Percentiles rank a stretch among this genome's conserved stretches.
Evolutionary conservation across 1,140 invertebrate genomes (phyloP).

Genomic region (Cotesia glomerata): DNA sequence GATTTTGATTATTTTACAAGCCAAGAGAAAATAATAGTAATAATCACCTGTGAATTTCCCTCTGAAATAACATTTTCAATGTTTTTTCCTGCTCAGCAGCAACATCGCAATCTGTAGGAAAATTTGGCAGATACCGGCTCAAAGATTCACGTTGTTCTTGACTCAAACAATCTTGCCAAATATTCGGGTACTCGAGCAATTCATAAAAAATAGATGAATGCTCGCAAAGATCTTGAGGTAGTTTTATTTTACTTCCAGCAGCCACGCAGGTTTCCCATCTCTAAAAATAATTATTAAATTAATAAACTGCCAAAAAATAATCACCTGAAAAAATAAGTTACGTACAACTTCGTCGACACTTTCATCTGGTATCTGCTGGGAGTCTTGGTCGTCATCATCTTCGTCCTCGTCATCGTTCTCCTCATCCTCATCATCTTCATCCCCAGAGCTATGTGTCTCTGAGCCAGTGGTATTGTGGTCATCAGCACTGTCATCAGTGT

Average conservation of each 20-base stretch:
- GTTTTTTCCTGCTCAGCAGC: conserved; percentile 67
- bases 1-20: neutral
- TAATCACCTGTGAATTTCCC: conserved; percentile 68
- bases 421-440: conserved; percentile 50
- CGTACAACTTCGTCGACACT: conserved; percentile 39
- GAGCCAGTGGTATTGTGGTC: conserved; percentile 47
- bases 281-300: conserved; percentile 40
- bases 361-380: conserved; percentile 39
- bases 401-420: conserved; percentile 47
- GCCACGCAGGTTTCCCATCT: conserved; percentile 60
- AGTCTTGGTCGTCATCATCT: conserved; percentile 48
- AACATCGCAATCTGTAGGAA: conserved; percentile 67
- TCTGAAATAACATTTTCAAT: conserved; percentile 66
- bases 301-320: neutral
- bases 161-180: conserved; percentile 63
- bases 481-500: conserved; percentile 52
- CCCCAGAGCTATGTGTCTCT: conserved; percentile 48
- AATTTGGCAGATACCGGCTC: conserved; percentile 65
- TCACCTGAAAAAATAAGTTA: conserved; percentile 9
- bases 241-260: conserved; percentile 56
- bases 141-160: conserved; percentile 62
- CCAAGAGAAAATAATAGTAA: neutral
- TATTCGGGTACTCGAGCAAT: conserved; percentile 63
- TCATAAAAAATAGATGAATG: conserved; percentile 66
- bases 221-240: conserved; percentile 66